Conservation (phyloP, 1,140 invertebrate genomes). For the Papilio polyxenes region DNA sequence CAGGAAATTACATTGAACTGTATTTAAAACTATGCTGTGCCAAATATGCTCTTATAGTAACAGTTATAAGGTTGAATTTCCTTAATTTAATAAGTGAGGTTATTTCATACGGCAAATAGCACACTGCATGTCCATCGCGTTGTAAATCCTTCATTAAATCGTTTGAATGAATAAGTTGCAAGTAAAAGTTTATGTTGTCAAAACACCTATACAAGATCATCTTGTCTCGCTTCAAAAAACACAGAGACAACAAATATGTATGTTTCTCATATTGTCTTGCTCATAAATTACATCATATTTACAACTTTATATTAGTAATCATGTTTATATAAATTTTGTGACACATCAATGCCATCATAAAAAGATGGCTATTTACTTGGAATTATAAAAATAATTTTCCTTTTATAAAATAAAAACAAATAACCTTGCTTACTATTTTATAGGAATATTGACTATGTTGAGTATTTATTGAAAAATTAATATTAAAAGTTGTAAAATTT, state of each 20-base stretch:
- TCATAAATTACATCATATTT: not conserved
- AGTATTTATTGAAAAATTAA: too few relatives aligned
- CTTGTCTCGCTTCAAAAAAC: not conserved
- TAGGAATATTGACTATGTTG: too few relatives aligned
- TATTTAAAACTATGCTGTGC: not conserved
- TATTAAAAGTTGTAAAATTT: too few relatives aligned
- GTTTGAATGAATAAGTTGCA: not conserved
- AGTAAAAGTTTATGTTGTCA: not conserved
- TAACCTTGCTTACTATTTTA: not conserved
- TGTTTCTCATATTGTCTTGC: not conserved
- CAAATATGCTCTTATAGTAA: not conserved
- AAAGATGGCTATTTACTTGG: not conserved
- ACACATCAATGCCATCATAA: not conserved
- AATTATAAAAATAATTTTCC: not conserved
- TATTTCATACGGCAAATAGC: not conserved
- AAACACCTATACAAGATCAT: not conserved
- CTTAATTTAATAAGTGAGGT: not conserved
- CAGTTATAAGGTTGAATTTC: not conserved
- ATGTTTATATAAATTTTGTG: not conserved
- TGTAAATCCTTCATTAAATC: not conserved
- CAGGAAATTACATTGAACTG: not conserved
- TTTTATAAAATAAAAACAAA: not conserved
- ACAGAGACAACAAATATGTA: not conserved
- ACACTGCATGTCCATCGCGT: not conserved
- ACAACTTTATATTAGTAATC: not conserved